Base-by-base conservation (phyloP, 2,888 invertebrate species). In the Pristionchus entomophagus region DNA sequence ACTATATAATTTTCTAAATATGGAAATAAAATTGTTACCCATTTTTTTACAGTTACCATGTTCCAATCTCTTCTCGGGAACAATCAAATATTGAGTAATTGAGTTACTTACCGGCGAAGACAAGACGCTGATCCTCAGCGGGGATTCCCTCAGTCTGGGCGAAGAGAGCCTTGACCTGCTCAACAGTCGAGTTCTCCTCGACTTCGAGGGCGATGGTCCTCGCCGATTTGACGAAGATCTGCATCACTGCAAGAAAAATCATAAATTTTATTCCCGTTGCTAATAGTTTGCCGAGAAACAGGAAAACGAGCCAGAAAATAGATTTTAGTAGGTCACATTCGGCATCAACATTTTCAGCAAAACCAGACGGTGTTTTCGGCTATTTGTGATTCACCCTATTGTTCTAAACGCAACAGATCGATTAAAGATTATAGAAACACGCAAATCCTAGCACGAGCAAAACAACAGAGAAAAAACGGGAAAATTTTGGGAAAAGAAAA, bases 151-250 rank as follows among this genome's bases (percentile, higher is more conserved):
- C 91, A 88, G 89, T 90, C 88, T 91, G 90, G 85, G 90, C 90
- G 87, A 91, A 90, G 89, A 90, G 90, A 84, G 89, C 90, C 88
- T 90, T 90, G 86, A 90, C 90, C 88, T 90, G 89, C 85, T 90
- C 90, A 87, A 90, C 90, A 86, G 90, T 90, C 86, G 90, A 89
- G 78, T 89, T 88, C 59, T 90, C 88, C 89, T 91, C 91, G 85
- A 91, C 91, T 81, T 91, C 91, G 87, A 91, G 91, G 88, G 91
- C 89, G 88, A 97, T 97, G 94, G 97, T 97, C 95, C 97, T 97
- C 93, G 97, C 97, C 93, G 97, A 97, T 95, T 97, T 97, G 89
- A 97, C 97, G 94, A 97, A 98, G 95, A 98, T 97, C 96, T 98
- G 97, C 97, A 97, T 97, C 86, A 88, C 90, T 90, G 88, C 88